A percentile compares a stretch with the other conserved stretches of the same genome.
phyloP scores from a whole-genome alignment of 1,140 invertebrate genomes.

The Trinorchestia longiramus region DNA sequence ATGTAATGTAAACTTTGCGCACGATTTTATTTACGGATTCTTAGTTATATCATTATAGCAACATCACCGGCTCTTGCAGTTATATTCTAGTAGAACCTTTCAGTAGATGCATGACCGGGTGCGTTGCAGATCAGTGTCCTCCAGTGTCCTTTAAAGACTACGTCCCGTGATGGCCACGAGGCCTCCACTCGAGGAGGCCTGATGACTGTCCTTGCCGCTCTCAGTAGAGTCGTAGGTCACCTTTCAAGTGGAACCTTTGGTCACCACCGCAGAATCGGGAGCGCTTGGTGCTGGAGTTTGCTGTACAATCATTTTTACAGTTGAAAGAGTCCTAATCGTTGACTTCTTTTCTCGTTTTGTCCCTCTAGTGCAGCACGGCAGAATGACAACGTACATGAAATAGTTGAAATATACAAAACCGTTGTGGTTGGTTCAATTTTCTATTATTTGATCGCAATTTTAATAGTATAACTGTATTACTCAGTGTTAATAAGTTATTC shows the following conservation, averaged over 20 bases:
- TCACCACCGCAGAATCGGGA: background rate
- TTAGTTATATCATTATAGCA: background rate
- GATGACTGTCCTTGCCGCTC: background rate
- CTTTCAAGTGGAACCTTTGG: background rate
- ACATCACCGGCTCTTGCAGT: background rate
- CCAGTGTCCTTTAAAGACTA: background rate
- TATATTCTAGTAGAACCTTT: background rate
- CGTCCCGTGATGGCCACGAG: too few species aligned
- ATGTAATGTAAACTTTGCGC: background rate
- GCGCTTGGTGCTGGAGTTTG: too few species aligned
- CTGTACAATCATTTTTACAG: background rate
- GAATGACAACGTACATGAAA: background rate
- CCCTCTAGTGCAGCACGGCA: background rate
- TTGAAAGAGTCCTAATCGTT: background rate
- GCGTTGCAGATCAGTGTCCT: background rate
- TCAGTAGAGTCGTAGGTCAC: background rate
- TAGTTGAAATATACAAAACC: too few species aligned
- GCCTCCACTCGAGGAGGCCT: background rate
- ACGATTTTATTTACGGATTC: background rate
- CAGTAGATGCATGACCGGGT: background rate
- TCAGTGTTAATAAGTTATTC: background rate
- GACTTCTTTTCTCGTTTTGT: background rate
- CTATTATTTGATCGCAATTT: background rate
- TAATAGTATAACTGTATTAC: background rate
- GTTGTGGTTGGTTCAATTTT: background rate